A percentile compares a stretch with the other conserved stretches of the same genome.
phyloP scores from a whole-genome alignment of 2,888 invertebrate species.

The Heliconius hortense region DNA sequence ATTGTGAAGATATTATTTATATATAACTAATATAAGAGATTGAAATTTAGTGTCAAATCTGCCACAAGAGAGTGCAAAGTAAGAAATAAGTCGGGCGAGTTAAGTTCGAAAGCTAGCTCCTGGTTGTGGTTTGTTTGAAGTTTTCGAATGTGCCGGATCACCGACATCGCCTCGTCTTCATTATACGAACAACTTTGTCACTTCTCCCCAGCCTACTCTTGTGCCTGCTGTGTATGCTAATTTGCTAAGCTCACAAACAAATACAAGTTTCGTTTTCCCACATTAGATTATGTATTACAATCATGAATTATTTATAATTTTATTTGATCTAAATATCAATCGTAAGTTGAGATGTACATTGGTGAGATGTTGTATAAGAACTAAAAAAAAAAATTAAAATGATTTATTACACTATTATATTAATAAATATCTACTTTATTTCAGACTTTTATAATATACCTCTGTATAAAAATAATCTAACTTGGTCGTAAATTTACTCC shows the following conservation, averaged over 20 bases:
- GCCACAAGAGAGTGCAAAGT: constrained; percentile 12
- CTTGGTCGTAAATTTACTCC: too few species aligned
- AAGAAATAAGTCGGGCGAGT: constrained; percentile 41
- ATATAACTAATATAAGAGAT: background rate
- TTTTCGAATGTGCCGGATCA: constrained; percentile 68
- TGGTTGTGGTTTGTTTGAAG: constrained; percentile 64
- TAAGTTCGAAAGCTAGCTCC: constrained; percentile 48
- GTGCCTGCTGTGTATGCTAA: constrained; percentile 76
- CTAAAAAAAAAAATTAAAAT: background rate
- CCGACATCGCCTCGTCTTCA: constrained; percentile 72
- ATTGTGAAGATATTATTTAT: too few species aligned
- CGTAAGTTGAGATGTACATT: background rate
- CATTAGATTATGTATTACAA: constrained; percentile 25
- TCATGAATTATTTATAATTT: constrained; percentile 21
- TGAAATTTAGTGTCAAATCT: constrained; percentile 1
- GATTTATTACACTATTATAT: too few species aligned
- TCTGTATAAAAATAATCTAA: too few species aligned
- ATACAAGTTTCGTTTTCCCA: constrained; percentile 59
- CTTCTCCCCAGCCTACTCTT: constrained; percentile 62
- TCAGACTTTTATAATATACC: background rate
- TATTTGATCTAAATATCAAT: background rate
- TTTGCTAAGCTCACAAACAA: constrained; percentile 71
- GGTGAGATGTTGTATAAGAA: background rate
- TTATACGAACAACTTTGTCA: constrained; percentile 74
- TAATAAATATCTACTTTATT: background rate